Evolutionary conservation across 2,888 invertebrate genomes (phyloP).

Genomic region (Heteromyza rotundicornis): DNA sequence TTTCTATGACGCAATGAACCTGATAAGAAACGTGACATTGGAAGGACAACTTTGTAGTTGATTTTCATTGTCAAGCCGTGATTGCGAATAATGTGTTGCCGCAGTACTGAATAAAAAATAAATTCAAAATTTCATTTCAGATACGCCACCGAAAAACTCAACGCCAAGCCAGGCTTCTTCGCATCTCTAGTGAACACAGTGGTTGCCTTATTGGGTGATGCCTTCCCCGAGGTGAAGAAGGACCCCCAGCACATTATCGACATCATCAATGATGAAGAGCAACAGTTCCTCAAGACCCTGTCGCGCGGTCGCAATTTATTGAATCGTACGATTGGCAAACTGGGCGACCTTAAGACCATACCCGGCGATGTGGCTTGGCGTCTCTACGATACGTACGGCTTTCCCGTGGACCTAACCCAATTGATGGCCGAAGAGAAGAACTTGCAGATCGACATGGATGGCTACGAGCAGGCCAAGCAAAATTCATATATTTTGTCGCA

Average conservation of each 20-base stretch:
- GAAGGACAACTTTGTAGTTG: no score
- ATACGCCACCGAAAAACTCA: constrained; percentile 95
- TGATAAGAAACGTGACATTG: no score
- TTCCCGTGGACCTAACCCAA: constrained; percentile 96
- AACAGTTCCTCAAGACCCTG: constrained; percentile 96
- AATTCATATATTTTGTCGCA: constrained; percentile 89
- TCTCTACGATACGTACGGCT: constrained; percentile 98
- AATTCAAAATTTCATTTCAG: constrained; percentile 64
- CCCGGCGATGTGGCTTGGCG: constrained; percentile 99
- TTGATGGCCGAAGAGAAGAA: constrained; percentile 98
- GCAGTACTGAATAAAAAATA: no score
- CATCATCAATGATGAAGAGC: constrained; percentile 96
- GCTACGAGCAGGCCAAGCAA: constrained; percentile 92
- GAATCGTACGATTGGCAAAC: constrained; percentile 86
- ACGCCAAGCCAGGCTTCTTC: constrained; percentile 95
- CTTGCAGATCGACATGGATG: constrained; percentile 82
- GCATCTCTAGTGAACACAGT: constrained; percentile 88
- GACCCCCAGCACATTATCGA: constrained; percentile 92
- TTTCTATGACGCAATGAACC: no score
- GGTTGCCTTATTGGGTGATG: constrained; percentile 80
- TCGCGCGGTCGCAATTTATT: constrained; percentile 87
- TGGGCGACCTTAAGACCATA: constrained; percentile 74
- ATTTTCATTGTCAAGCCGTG: no score
- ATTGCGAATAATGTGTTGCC: no score
- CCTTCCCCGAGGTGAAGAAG: constrained; percentile 82